These are phyloP conservation scores for Xiphydria camelus DNA, from an alignment of 2,888 invertebrate genomes.

Conservation along the genomic window DNA sequence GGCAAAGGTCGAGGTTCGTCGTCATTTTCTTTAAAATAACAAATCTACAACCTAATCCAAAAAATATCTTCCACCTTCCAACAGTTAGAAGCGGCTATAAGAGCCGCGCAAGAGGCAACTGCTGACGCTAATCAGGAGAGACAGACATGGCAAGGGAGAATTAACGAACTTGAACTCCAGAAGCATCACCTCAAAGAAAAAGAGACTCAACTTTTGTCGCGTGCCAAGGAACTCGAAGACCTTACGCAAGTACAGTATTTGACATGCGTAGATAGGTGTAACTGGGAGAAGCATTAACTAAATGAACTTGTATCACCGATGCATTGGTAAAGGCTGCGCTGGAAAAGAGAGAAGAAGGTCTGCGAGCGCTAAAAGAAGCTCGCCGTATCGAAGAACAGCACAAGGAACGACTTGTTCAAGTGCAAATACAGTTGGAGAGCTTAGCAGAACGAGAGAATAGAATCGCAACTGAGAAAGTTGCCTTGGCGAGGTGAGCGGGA, in stretches of 20 bases:
- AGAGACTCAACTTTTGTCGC: conserved; percentile 40
- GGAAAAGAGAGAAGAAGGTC: conserved; percentile 46
- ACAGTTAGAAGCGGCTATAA: conserved; percentile 46
- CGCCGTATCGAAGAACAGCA: conserved; percentile 43
- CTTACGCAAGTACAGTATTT: conserved; percentile 42
- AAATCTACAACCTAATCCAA: neutral
- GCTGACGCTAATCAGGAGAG: conserved; percentile 39
- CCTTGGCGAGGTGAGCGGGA: conserved; percentile 44
- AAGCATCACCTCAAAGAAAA: conserved; percentile 35
- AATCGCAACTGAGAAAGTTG: conserved; percentile 41
- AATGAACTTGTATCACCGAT: too few relatives aligned
- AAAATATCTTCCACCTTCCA: conserved; percentile 9
- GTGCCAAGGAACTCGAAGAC: conserved; percentile 49
- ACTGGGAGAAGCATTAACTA: neutral
- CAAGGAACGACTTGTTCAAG: conserved; percentile 37
- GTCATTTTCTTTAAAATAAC: neutral
- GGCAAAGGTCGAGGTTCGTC: conserved; percentile 43
- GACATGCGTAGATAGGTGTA: neutral
- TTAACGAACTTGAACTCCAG: conserved; percentile 36
- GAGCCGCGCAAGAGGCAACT: conserved; percentile 43
- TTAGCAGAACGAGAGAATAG: conserved; percentile 45
- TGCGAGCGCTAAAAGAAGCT: conserved; percentile 44
- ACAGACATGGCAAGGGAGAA: conserved; percentile 46
- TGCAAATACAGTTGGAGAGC: conserved; percentile 41
- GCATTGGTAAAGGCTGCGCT: conserved; percentile 49